phyloP scores from a whole-genome alignment of 1,140 invertebrate genomes.

The Atta cephalotes region DNA sequence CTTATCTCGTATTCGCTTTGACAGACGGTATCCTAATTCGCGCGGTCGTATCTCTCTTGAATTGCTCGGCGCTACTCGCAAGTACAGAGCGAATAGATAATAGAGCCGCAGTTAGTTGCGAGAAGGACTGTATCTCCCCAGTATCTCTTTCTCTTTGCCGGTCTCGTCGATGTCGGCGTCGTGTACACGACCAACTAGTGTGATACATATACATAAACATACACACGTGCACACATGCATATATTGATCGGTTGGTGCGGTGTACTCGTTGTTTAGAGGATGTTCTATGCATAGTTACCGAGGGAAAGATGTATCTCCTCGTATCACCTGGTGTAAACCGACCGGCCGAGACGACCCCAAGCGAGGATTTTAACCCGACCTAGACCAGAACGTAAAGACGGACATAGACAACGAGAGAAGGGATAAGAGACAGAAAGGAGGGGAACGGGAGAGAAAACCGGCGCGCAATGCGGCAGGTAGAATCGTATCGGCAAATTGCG shows the following conservation, averaged over 20 bases:
- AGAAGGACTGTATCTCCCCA: slow-evolving; percentile 61
- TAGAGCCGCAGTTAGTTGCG: slow-evolving; percentile 67
- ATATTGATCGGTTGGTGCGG: slow-evolving; percentile 72
- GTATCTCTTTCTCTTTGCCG: slow-evolving; percentile 68
- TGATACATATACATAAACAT: slow-evolving; percentile 71
- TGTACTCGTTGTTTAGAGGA: slow-evolving; percentile 67
- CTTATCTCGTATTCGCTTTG: slow-evolving; percentile 41
- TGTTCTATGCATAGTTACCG: slow-evolving; percentile 76
- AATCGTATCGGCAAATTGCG: slow-evolving; percentile 85
- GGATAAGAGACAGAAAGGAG: neutral
- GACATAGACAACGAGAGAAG: slow-evolving; percentile 30
- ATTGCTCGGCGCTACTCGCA: slow-evolving; percentile 34
- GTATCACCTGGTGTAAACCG: slow-evolving; percentile 74
- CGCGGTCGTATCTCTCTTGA: slow-evolving; percentile 34
- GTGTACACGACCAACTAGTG: slow-evolving; percentile 31
- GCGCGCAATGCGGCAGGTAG: slow-evolving; percentile 78
- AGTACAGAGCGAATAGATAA: slow-evolving; percentile 62
- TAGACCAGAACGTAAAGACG: slow-evolving; percentile 64
- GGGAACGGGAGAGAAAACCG: slow-evolving; percentile 49
- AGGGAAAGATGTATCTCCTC: slow-evolving; percentile 75
- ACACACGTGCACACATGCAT: neutral
- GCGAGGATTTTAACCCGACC: slow-evolving; percentile 67
- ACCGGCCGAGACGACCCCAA: slow-evolving; percentile 47
- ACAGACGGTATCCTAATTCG: slow-evolving; percentile 71
- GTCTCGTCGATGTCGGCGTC: slow-evolving; percentile 20